phyloP scores from a whole-genome alignment of 2,797 vertebrate species.

The Hirundo rustica region DNA sequence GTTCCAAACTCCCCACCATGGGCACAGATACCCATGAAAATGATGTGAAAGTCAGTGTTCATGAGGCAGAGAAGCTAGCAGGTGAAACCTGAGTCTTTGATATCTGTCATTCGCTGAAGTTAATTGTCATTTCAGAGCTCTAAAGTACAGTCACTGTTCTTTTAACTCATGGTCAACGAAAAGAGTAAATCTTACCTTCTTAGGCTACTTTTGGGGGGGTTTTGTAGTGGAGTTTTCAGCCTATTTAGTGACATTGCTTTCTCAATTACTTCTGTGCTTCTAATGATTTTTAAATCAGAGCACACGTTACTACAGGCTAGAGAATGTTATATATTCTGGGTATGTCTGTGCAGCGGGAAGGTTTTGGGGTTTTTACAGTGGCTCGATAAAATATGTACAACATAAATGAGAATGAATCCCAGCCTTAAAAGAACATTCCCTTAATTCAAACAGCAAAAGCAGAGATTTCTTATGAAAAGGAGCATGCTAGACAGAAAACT shows the following conservation, averaged over 20 bases:
- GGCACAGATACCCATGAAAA: not conserved
- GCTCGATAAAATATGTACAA: not conserved
- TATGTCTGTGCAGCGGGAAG: not conserved
- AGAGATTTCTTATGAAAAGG: not conserved
- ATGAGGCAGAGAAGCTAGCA: not conserved
- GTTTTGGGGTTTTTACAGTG: not conserved
- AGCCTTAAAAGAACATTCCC: not conserved
- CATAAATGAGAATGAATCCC: not conserved
- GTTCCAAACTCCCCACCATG: not conserved
- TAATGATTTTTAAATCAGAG: not conserved
- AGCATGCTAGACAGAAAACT: not conserved
- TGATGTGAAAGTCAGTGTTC: not conserved
- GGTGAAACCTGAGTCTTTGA: not conserved
- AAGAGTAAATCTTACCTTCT: not conserved
- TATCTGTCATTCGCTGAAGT: not conserved
- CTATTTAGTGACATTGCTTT: not conserved
- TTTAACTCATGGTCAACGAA: not conserved
- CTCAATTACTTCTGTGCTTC: not conserved
- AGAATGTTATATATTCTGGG: not conserved
- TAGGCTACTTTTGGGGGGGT: not conserved
- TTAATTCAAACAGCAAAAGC: not conserved
- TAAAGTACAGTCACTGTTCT: not conserved
- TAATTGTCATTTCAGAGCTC: not conserved
- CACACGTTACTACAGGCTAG: not conserved
- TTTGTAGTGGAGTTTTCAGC: not conserved